A percentile compares a stretch with the other conserved stretches of the same genome.
Evolutionary conservation across 2,888 invertebrate species (phyloP).

Genomic region (Cryptophagus acutangulus): DNA sequence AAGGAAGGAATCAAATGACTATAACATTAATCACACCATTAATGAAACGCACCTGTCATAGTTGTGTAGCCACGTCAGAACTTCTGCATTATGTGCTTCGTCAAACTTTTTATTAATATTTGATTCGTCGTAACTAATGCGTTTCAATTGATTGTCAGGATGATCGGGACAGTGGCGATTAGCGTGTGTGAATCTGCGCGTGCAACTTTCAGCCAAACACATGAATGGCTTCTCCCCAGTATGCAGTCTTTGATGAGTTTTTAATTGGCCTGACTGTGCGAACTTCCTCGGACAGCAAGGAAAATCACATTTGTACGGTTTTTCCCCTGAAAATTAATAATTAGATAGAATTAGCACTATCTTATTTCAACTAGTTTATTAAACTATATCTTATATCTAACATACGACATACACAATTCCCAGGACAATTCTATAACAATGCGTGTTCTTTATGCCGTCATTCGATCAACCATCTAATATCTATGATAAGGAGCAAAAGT

Average conservation of each 20-base stretch:
- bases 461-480: no score
- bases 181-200: conserved; percentile 68
- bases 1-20: no score
- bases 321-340: conserved; percentile 66
- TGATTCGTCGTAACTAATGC: conserved; percentile 33
- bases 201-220: conserved; percentile 60
- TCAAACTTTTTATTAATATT: conserved; percentile 46
- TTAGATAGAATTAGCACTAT: no score
- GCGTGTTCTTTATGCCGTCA: no score
- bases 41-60: conserved; percentile 34
- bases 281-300: conserved; percentile 67
- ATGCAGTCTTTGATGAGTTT: conserved; percentile 71
- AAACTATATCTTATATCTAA: no score
- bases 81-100: conserved; percentile 47
- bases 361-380: no score
- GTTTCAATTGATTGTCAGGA: conserved; percentile 55
- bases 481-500: no score
- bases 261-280: conserved; percentile 72
- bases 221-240: conserved; percentile 73
- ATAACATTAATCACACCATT: no score
- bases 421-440: no score
- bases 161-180: conserved; percentile 71
- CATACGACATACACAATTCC: no score
- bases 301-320: conserved; percentile 69
- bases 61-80: conserved; percentile 48